phyloP scores from a whole-genome alignment of 2,113 vertebrate genomes.

The Gymnorhina tibicen region DNA sequence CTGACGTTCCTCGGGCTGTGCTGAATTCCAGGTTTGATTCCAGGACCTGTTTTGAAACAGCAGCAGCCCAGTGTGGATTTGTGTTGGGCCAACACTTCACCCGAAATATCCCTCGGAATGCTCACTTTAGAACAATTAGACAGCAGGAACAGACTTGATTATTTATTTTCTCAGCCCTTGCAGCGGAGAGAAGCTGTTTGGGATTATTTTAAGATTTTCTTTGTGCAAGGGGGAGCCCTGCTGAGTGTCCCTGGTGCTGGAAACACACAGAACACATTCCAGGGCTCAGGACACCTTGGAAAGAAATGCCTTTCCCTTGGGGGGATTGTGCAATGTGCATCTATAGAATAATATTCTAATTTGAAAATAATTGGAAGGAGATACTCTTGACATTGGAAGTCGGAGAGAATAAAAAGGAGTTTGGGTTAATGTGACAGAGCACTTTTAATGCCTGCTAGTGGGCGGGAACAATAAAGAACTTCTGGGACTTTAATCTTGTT shows the following conservation, averaged over 20 bases:
- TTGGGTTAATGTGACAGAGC: conserved; percentile 4
- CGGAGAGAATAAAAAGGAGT: not conserved
- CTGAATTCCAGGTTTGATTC: not conserved
- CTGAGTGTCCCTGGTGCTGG: not conserved
- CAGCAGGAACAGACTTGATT: not conserved
- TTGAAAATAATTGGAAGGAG: conserved; percentile 44
- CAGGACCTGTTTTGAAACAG: not conserved
- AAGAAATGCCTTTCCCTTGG: not conserved
- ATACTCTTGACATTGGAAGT: not conserved
- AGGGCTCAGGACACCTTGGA: not conserved
- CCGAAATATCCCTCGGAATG: not conserved
- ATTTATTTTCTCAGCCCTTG: not conserved
- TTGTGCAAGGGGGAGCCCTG: not conserved
- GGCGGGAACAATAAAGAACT: conserved; percentile 8
- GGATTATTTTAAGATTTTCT: not conserved
- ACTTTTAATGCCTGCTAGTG: not conserved
- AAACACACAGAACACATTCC: not conserved
- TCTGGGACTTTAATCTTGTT: conserved; percentile 49
- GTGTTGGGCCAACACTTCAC: not conserved
- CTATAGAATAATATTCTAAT: not conserved
- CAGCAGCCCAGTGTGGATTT: not conserved
- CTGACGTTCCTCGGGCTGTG: not conserved
- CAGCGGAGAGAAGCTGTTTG: not conserved
- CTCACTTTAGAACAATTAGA: not conserved
- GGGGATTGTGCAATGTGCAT: not conserved